Evolutionary conservation across 2,797 vertebrate genomes (phyloP).

Genomic region (Macroramphosus scolopax): DNA sequence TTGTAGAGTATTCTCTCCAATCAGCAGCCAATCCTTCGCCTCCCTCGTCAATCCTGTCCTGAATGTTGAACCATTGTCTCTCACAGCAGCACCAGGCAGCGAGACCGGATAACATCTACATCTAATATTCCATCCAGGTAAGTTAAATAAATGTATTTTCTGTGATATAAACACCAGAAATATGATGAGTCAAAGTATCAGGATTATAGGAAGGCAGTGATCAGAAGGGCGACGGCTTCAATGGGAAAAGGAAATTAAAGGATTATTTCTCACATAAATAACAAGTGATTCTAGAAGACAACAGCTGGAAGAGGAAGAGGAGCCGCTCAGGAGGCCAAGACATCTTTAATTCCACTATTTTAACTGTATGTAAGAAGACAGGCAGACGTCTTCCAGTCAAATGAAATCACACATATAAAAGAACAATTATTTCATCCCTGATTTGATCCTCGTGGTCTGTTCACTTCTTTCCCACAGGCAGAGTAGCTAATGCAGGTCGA

Average conservation of each 20-base stretch:
- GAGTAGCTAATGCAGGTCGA: slow-evolving; percentile 25
- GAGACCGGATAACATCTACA: slow-evolving; percentile 1
- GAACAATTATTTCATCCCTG: slow-evolving; percentile 39
- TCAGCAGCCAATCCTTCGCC: slow-evolving; percentile 37
- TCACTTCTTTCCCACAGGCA: slow-evolving; percentile 42
- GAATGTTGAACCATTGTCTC: slow-evolving; percentile 35
- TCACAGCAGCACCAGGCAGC: slow-evolving; percentile 2
- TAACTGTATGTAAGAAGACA: neutral
- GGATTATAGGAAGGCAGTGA: slow-evolving; percentile 21
- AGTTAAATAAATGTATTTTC: slow-evolving; percentile 12
- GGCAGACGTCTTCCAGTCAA: slow-evolving; percentile 26
- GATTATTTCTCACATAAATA: no score
- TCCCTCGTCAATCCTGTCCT: slow-evolving; percentile 17
- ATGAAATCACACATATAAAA: slow-evolving; percentile 26
- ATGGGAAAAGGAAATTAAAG: slow-evolving; percentile 11
- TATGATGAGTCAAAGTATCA: slow-evolving; percentile 26
- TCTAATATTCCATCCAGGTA: slow-evolving; percentile 14
- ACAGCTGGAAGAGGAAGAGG: no score
- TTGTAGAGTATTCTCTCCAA: slow-evolving; percentile 41
- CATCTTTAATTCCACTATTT: no score
- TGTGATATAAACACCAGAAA: slow-evolving; percentile 21
- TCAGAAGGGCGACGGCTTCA: slow-evolving; percentile 18
- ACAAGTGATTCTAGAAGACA: no score
- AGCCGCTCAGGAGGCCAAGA: no score
- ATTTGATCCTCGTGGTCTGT: slow-evolving; percentile 46